phyloP scores from a whole-genome alignment of 2,113 vertebrate species.

The Mobula hypostoma region DNA sequence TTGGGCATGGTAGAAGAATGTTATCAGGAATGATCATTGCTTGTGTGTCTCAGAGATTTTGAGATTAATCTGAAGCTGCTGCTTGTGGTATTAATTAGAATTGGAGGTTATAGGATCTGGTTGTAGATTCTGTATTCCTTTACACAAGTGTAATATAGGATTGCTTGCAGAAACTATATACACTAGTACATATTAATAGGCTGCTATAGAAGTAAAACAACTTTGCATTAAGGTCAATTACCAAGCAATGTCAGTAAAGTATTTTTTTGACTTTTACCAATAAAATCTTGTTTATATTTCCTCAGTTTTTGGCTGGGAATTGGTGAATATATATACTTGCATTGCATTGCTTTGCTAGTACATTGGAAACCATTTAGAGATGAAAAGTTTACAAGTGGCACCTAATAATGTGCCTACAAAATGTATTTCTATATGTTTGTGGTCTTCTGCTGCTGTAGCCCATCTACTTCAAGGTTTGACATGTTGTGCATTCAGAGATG shows the following conservation, averaged over 20 bases:
- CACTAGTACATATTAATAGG: no score
- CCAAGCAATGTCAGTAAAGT: background rate
- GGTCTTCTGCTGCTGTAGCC: no score
- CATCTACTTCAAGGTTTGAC: no score
- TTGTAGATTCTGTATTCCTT: background rate
- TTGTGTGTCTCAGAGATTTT: slow-evolving; percentile 48
- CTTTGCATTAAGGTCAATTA: background rate
- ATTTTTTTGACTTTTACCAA: background rate
- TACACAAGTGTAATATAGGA: background rate
- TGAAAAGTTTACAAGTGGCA: no score
- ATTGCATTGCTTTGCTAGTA: no score
- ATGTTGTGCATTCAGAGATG: no score
- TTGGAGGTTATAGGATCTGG: slow-evolving; percentile 7
- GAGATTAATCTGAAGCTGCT: slow-evolving; percentile 42
- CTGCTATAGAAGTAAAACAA: background rate
- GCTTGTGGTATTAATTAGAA: slow-evolving; percentile 39
- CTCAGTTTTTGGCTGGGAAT: background rate
- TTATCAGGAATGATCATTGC: slow-evolving; percentile 45
- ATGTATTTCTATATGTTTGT: no score
- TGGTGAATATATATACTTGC: background rate
- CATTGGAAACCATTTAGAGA: no score
- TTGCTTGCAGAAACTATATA: slow-evolving; percentile 7
- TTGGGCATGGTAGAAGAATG: slow-evolving; percentile 44
- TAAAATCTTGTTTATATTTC: background rate
- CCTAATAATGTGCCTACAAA: no score